Evolutionary conservation across 1,140 invertebrate genomes (phyloP).

Genomic region (Colletes gigas): DNA sequence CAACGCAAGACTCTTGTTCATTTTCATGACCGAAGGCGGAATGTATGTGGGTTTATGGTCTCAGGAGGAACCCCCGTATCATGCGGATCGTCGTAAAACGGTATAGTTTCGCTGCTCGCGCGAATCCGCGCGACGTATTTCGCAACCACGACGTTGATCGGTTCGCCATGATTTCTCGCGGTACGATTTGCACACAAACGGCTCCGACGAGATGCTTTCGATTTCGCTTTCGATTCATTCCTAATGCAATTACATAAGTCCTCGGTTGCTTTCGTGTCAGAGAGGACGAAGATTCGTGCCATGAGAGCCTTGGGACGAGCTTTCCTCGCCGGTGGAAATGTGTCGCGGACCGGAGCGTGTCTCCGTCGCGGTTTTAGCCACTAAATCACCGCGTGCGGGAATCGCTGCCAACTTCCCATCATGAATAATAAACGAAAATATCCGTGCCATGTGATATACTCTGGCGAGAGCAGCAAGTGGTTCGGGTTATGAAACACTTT

Average conservation of each 20-base stretch:
- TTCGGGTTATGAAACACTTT: neutral
- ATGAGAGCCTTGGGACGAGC: neutral
- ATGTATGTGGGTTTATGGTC: too few relatives aligned
- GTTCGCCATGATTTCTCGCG: slow-evolving; percentile 21
- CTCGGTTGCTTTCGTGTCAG: neutral
- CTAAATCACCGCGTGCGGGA: slow-evolving; percentile 55
- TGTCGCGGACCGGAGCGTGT: slow-evolving; percentile 11
- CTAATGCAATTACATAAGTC: slow-evolving; percentile 19
- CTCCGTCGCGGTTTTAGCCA: slow-evolving; percentile 37
- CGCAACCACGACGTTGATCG: slow-evolving; percentile 9
- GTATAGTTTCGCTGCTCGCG: too few relatives aligned
- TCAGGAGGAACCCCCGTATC: too few relatives aligned
- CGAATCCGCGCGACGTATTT: neutral
- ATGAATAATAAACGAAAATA: slow-evolving; percentile 75
- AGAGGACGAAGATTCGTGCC: neutral
- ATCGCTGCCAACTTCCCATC: slow-evolving; percentile 69
- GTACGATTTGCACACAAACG: slow-evolving; percentile 40
- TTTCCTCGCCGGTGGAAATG: slow-evolving; percentile 22
- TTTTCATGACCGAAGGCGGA: too few relatives aligned
- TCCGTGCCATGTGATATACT: slow-evolving; percentile 51
- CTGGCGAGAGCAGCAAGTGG: slow-evolving; percentile 52
- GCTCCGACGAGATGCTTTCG: neutral
- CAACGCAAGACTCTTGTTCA: too few relatives aligned
- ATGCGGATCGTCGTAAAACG: too few relatives aligned
- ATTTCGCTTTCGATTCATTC: slow-evolving; percentile 36